Evolutionary conservation across 2,797 vertebrate genomes (phyloP), one percentile per base, ranked within the genome.

Genomic region (Craterocephalus amniculus): DNA sequence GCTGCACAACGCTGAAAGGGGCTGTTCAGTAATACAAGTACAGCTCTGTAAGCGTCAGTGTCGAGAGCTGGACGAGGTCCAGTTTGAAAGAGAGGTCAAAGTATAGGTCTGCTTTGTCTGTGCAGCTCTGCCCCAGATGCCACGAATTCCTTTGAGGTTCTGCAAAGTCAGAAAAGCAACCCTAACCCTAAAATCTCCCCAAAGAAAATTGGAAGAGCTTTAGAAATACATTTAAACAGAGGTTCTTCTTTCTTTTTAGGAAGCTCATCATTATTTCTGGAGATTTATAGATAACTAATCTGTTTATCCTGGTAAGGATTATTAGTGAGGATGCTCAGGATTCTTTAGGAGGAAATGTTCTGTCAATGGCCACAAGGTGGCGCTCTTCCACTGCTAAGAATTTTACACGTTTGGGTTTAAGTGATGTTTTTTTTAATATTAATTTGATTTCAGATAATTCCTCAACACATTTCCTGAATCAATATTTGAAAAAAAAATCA

Each of bases 321-420:
- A 67, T 35, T 1, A 20, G 4, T 16, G 6, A 63, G 14, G 18
- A 40, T 22, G 6, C 31, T 55, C 26, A 61, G 7, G 22, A 58
- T 34, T 68, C 29, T 31, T 58, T 16, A 31, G 29, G 51, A 20
- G 4, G 10, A 56, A 29, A 7, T n/a, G 20, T 62, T 57, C 48
- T 36, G 11, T 62, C 27, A 58, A 13, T 79, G 62, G 78, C 91
- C 92, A 93, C 90, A 80, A 93, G 91, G 76, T 83, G 93, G 92
- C 92, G 55, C 85, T 72, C 64, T 89, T 40, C 55, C n/a, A 40
- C 72, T 74, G 76, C 64, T 16, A 58, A 7, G 32, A 12, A 36
- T 9, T 45, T 45, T n/a, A 3, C 12, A 58, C 2, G 11, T 18
- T 36, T 32, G 4, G 38, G 8, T 56, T 31, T 31, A 4, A 31